phyloP scores from a whole-genome alignment of 2,113 vertebrate species.

The Nyctibius bracteatus region DNA sequence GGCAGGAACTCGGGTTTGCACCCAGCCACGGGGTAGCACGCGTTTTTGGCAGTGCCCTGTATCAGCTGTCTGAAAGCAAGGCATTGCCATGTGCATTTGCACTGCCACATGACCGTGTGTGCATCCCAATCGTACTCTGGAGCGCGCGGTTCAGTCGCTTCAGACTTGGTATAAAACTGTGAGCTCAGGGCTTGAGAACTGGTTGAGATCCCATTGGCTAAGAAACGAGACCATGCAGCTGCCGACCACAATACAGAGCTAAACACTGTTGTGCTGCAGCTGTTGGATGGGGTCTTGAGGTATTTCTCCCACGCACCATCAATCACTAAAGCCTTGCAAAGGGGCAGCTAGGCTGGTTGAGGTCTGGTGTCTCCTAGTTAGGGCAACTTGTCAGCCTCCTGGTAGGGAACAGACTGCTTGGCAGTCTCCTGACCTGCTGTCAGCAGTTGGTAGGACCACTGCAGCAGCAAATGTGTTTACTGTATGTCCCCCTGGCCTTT shows the following conservation, averaged over 20 bases:
- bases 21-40: not conserved
- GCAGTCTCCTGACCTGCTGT: not conserved
- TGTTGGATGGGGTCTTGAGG: not conserved
- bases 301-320: not conserved
- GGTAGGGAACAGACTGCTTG: not conserved
- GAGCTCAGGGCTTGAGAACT: not conserved
- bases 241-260: not conserved
- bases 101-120: accelerated
- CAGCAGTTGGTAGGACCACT: not conserved
- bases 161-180: not conserved
- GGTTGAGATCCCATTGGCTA: not conserved
- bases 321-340: not conserved
- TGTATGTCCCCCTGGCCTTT: not conserved
- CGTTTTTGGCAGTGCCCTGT: not conserved
- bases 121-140: not conserved
- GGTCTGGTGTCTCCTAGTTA: not conserved
- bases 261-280: not conserved
- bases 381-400: not conserved
- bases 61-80: not conserved
- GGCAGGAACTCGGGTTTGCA: not conserved
- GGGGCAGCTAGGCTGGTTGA: not conserved
- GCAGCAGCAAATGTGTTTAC: not conserved
- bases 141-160: not conserved
- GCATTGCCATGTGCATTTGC: not conserved
- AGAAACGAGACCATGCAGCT: not conserved